Conservation (phyloP, 2,888 invertebrate genomes). For the Ophioninae sp. region DNA sequence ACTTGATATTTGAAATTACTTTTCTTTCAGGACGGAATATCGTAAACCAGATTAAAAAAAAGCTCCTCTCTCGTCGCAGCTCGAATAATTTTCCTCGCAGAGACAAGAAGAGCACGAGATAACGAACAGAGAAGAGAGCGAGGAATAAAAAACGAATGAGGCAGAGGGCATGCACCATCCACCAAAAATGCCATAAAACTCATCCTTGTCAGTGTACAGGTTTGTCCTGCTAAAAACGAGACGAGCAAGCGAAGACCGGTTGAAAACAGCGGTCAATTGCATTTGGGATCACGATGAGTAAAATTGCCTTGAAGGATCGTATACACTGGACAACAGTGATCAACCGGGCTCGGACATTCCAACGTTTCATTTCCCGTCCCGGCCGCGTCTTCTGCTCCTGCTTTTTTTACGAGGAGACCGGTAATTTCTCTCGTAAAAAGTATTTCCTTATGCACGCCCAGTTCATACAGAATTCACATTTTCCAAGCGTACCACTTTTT, state of each 20-base stretch:
- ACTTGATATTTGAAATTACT: too few relatives aligned
- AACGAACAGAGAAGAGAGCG: too few relatives aligned
- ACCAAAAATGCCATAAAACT: constrained; percentile 5
- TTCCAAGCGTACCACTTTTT: constrained; percentile 25
- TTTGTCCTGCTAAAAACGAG: constrained; percentile 10
- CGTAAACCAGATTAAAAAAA: constrained; percentile 7
- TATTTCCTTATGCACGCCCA: constrained; percentile 26
- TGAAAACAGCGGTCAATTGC: constrained; percentile 38
- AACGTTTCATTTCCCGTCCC: constrained; percentile 43
- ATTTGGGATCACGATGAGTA: constrained; percentile 40
- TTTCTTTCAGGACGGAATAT: not conserved
- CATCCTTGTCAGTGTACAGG: not conserved
- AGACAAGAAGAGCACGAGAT: not conserved
- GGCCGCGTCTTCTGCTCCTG: constrained; percentile 13
- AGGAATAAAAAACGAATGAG: constrained; percentile 5
- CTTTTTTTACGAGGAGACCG: constrained; percentile 46
- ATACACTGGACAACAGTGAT: constrained; percentile 33
- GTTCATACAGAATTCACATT: constrained; percentile 16
- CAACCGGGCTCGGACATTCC: constrained; percentile 48
- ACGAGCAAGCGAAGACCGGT: not conserved
- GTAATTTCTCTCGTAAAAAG: constrained; percentile 53
- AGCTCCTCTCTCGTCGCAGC: constrained; percentile 8
- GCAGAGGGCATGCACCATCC: constrained; percentile 12
- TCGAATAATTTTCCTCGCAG: constrained; percentile 7
- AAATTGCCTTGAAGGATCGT: constrained; percentile 31